A percentile compares a stretch with the other conserved stretches of the same genome.
phyloP scores from a whole-genome alignment of 1,140 invertebrate species.

The Hormaphis cornu region DNA sequence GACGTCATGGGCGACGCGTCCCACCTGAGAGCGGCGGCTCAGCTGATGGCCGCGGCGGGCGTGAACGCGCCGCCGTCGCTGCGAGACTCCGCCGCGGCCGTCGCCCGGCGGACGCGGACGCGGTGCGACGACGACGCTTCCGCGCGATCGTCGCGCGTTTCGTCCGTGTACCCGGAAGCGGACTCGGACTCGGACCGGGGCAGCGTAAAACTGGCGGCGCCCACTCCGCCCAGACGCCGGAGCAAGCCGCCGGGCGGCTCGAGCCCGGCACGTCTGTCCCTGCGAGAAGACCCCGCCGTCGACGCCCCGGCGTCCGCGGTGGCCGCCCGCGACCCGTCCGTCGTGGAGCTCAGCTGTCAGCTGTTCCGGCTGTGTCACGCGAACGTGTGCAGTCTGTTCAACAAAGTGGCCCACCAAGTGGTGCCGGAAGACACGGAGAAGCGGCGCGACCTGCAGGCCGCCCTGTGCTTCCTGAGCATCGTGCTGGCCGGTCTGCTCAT shows the following conservation, averaged over 20 bases:
- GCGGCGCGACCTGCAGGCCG: conserved; percentile 63
- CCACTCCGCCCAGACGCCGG: conserved; percentile 9
- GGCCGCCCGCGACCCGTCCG: not conserved
- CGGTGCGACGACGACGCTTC: conserved; percentile 31
- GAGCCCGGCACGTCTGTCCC: not conserved
- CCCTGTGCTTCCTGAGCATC: conserved; percentile 60
- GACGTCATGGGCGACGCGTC: not conserved
- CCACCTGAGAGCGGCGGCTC: not conserved
- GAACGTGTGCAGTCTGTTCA: conserved; percentile 23
- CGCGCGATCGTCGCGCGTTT: conserved; percentile 26
- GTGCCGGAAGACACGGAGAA: conserved; percentile 73
- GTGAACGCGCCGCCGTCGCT: not conserved
- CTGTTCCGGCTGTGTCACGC: conserved; percentile 27
- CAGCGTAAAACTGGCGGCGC: not conserved
- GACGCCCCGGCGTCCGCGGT: not conserved
- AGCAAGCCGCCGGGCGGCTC: conserved; percentile 21
- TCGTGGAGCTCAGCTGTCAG: conserved; percentile 29
- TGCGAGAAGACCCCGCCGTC: no score
- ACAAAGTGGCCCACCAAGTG: conserved; percentile 25
- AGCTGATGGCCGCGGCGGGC: not conserved
- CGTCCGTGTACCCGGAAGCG: conserved; percentile 29
- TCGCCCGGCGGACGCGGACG: not conserved
- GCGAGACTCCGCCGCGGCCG: not conserved
- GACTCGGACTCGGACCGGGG: conserved; percentile 19
- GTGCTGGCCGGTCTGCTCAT: conserved; percentile 61